phyloP scores from a whole-genome alignment of 2,797 vertebrate genomes.

The Scomberomorus guttatus region DNA sequence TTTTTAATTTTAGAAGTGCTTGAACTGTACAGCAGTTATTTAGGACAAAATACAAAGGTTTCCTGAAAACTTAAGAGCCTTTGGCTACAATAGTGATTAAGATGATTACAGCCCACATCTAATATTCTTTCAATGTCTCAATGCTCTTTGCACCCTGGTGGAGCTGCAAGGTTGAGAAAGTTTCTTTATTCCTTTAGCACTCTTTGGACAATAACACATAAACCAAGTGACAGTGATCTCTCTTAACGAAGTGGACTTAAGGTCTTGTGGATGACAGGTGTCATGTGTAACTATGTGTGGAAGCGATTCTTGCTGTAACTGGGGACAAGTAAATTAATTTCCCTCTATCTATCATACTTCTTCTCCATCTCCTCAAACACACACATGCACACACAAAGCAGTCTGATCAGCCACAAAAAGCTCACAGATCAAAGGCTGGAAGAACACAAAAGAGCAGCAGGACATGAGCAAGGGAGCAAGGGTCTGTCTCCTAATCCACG shows the following conservation, averaged over 20 bases:
- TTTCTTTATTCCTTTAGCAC: not conserved
- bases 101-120: constrained; percentile 1
- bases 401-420: constrained; percentile 59
- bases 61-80: not conserved
- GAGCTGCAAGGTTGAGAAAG: not conserved
- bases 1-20: constrained; percentile 12
- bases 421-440: constrained; percentile 70
- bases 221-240: constrained; percentile 46
- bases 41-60: constrained; percentile 12
- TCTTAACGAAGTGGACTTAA: constrained; percentile 50
- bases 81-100: constrained; percentile 1
- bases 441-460: constrained; percentile 72
- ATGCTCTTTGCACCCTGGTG: constrained; percentile 19
- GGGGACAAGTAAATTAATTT: constrained; percentile 45
- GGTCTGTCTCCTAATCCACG: constrained; percentile 60
- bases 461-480: constrained; percentile 55
- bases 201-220: constrained; percentile 8
- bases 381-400: constrained; percentile 34
- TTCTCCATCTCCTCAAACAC: constrained; percentile 22
- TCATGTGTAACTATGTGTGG: constrained; percentile 46
- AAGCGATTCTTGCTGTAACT: constrained; percentile 37
- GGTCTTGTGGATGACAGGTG: constrained; percentile 34
- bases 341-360: constrained; percentile 9
- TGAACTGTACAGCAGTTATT: not conserved
- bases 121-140: constrained; percentile 3